Evolutionary conservation across 2,797 vertebrate species (phyloP), one percentile per base, ranked within the genome.

Genomic region (Chelidonichthys spinosus): DNA sequence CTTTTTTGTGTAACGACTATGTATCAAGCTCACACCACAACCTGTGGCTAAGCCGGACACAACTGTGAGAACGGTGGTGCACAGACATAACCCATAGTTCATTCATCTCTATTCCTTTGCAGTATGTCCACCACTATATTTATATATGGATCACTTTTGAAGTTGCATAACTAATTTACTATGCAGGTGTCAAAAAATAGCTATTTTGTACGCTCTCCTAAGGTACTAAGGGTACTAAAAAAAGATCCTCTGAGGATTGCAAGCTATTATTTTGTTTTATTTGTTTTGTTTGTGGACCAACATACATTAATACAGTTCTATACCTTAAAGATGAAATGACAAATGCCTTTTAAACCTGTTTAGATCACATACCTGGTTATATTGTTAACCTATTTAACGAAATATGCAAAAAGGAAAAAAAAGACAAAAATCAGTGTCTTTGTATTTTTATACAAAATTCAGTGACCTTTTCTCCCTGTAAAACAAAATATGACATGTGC

Each of bases 101-200:
- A 64, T 63, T 87, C 81, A 87, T 90, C 81, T 91, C 71, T 77
- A 46, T 68, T 74, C n/a, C 44, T 80, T 54, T 59, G 25, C 85
- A 77, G 37, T 75, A 76, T 67, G 74, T 81, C 86, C 81, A 89
- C 89, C 80, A 87, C 90, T 91, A 89, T 90, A 91, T 93, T 89
- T 88, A 87, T 86, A 70, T 83, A 84, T 56, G 69, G 72, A 80
- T 83, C 72, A 39, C 52, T 87, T 78, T 64, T 77, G 61, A 72
- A 70, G 63, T 71, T 85, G 35, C 46, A 65, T 73, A 69, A 72
- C 49, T 80, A 60, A 78, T 84, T 79, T 79, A 5, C 56, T 50
- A 79, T 69, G 59, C 64, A 78, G 59, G n/a, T 77, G 74, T 81
- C 43, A 14, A 72, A 81, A 83, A 66, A 73, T 50, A 80, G 53